A percentile compares a stretch with the other conserved stretches of the same genome.
Conservation (phyloP, 1,140 invertebrate species). For the Drosophila aff. region DNA sequence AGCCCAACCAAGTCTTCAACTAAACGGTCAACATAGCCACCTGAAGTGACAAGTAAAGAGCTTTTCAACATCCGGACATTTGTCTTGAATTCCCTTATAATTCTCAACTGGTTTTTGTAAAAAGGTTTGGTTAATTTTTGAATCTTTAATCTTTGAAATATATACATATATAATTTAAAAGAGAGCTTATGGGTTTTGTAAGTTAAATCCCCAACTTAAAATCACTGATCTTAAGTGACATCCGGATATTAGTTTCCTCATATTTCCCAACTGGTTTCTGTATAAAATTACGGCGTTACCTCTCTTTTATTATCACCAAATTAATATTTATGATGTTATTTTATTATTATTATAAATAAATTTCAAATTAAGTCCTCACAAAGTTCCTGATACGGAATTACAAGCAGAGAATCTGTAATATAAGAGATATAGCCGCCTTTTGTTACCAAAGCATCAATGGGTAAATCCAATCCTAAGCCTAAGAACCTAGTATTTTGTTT, state of each 20-base stretch:
- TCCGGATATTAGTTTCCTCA: too few species aligned
- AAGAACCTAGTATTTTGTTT: too few species aligned
- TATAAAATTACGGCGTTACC: too few species aligned
- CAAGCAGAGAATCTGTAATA: background rate
- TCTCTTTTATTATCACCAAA: background rate
- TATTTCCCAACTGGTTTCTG: too few species aligned
- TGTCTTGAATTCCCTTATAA: background rate
- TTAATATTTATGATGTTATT: background rate
- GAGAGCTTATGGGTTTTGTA: background rate
- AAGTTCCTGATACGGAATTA: background rate
- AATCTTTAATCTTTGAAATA: too few species aligned
- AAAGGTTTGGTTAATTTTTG: too few species aligned
- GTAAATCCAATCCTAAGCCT: too few species aligned
- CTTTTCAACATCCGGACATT: background rate
- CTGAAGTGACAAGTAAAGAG: background rate
- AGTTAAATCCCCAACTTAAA: background rate
- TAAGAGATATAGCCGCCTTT: too few species aligned
- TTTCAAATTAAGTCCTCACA: too few species aligned
- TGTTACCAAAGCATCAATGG: too few species aligned
- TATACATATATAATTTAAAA: too few species aligned
- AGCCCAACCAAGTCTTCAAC: constrained; percentile 15
- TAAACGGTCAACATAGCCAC: constrained; percentile 14
- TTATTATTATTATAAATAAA: background rate
- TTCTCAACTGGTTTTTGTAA: background rate
- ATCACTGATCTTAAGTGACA: too few species aligned